Percentiles rank a stretch among this genome's conserved stretches.
Conservation (phyloP, 2,113 vertebrate genomes). For the Phrynosoma platyrhinos region DNA sequence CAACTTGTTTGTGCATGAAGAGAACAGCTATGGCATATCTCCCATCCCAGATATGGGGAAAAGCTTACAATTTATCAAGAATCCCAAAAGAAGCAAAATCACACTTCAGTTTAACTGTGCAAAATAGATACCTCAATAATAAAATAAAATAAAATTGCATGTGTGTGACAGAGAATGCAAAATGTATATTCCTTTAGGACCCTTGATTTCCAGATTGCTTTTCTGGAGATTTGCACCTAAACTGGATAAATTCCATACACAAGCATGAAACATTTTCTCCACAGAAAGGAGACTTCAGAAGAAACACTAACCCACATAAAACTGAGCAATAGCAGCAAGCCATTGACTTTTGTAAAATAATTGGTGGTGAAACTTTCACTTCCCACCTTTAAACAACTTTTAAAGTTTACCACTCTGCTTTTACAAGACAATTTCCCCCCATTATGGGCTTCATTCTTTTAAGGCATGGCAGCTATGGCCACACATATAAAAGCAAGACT, state of each 20-base stretch:
- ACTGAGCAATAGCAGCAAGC: conserved; percentile 46
- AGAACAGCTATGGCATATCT: neutral
- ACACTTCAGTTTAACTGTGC: neutral
- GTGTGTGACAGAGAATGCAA: neutral
- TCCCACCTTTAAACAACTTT: conserved; percentile 40
- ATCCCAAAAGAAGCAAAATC: conserved; percentile 32
- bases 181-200: neutral
- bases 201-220: conserved; percentile 3
- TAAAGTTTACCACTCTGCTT: conserved; percentile 39
- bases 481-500: neutral
- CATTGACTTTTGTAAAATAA: conserved; percentile 32
- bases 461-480: neutral
- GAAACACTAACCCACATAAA: conserved; percentile 25
- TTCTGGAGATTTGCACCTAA: neutral
- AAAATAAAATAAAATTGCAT: neutral
- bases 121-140: neutral
- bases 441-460: conserved; percentile 32
- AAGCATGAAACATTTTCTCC: conserved; percentile 26
- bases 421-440: conserved; percentile 57
- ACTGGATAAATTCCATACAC: conserved; percentile 36
- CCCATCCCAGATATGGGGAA: conserved; percentile 19
- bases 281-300: conserved; percentile 39
- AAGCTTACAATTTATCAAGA: conserved; percentile 24
- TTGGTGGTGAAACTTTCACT: conserved; percentile 32
- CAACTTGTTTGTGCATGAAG: neutral